Conservation (phyloP, 1,140 invertebrate genomes). For the Gonatopus flavifemur region DNA sequence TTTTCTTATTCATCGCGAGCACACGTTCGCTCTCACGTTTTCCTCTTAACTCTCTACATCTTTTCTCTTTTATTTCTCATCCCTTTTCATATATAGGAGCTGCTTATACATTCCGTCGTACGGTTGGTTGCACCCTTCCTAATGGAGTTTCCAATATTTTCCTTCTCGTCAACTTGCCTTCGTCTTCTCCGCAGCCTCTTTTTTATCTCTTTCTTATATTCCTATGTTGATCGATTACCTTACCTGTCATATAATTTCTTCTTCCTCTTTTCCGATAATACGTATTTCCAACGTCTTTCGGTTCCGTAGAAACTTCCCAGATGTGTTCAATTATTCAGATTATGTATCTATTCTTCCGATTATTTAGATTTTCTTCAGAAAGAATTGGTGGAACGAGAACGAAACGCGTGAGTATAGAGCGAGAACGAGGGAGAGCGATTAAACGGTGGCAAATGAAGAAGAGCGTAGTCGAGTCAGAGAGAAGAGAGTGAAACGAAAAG, state of each 20-base stretch:
- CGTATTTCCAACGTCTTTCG: background rate
- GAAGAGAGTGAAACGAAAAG: no score
- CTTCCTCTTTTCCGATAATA: conserved; percentile 3
- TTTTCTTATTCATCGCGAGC: background rate
- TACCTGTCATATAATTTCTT: conserved; percentile 14
- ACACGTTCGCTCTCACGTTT: no score
- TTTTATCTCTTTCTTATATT: background rate
- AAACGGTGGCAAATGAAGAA: no score
- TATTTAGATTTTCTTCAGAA: no score
- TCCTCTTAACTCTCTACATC: no score
- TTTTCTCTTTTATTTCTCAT: background rate
- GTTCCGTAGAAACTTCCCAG: no score
- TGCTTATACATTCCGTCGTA: conserved; percentile 34
- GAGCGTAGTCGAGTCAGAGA: no score
- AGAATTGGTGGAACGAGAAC: no score
- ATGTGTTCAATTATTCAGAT: no score
- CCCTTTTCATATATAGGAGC: conserved; percentile 5
- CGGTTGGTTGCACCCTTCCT: conserved; percentile 32
- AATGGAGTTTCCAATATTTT: conserved; percentile 40
- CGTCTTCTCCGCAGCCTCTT: conserved; percentile 2
- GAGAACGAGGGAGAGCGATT: conserved; percentile 36
- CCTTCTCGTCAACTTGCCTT: conserved; percentile 20
- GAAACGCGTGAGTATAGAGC: no score
- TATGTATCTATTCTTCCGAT: no score
- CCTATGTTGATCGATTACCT: conserved; percentile 24